Evolutionary conservation across 2,888 invertebrate genomes (phyloP), one percentile per base, ranked within the genome.

Genomic region (Ophion ellenae): DNA sequence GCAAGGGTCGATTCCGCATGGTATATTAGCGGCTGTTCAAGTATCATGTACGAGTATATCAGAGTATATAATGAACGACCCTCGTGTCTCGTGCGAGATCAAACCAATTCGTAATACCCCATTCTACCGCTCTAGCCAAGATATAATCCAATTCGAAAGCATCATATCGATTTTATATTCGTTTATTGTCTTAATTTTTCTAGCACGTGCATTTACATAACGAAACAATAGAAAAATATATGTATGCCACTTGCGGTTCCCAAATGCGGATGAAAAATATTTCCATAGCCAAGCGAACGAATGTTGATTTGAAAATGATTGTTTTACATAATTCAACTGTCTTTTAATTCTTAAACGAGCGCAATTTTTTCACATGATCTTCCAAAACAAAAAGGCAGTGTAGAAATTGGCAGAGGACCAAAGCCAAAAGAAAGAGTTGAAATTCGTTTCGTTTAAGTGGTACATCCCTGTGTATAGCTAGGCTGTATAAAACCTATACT

Each of bases 401-500:
- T 2, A 45, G 1, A 32, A 57, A 64, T 17, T 53, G 71, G 63
- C 24, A 6, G 45, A 57, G 4, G 1, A 45, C 74, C 74, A 67
- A 59, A 47, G 5, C 14, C 40, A 0, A 24, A 24, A 40, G 20
- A 9, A 24, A 24, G 40, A 47, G 40, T 61, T 47, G 69, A 78
- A 78, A 47, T 59, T 11, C 45, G 57, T 20, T 67, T 47, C 11
- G 32, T 45, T 64, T 11, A 74, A 81, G 85, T 85, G 40, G 85
- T 63, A 20, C 28, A 64, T 40, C 71, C 53, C 40, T 53, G 79
- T 61, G 32, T 40, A 59, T 74, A 47, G 63, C 79, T 78, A 74
- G 79, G 71, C 83, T 14, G 28, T 40, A 45, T 1, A 3, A 53
- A 64, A 11, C 14, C 24, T 71, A 17, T 20, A n/a, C 71, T 36